Evolutionary conservation across 1,140 invertebrate genomes (phyloP).

Genomic region (Papilio glaucus): DNA sequence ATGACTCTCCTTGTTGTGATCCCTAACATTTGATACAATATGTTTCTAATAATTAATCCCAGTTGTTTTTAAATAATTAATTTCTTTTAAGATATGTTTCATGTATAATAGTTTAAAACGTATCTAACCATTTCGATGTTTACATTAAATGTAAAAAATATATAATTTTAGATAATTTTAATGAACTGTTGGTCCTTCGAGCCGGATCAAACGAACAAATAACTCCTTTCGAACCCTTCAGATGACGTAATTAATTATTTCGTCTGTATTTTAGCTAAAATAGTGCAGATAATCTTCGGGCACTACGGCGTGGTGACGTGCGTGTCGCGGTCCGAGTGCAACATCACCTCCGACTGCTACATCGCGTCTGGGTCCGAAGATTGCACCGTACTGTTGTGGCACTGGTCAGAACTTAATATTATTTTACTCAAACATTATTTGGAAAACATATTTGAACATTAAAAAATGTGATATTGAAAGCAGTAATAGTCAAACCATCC

Average conservation of each 20-base stretch:
- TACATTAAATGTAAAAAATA: no score
- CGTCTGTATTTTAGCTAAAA: constrained; percentile 90
- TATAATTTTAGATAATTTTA: background rate
- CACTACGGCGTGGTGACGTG: constrained; percentile 99
- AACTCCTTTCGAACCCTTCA: background rate
- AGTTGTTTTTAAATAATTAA: no score
- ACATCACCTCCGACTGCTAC: constrained; percentile 99
- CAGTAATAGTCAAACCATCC: no score
- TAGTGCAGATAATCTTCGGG: constrained; percentile 98
- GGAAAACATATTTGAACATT: no score
- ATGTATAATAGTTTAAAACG: no score
- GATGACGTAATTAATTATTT: background rate
- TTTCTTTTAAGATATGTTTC: no score
- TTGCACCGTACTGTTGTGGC: constrained; percentile 98
- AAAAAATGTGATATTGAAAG: no score
- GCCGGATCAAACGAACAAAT: background rate
- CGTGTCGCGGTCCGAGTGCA: constrained; percentile 97
- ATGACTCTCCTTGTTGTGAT: no score
- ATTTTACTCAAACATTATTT: no score
- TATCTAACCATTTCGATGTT: no score
- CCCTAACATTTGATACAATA: no score
- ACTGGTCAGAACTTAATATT: constrained; percentile 93
- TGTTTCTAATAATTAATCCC: no score
- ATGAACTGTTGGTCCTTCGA: constrained; percentile 1
- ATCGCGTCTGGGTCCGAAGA: constrained; percentile 98